Base-by-base conservation (phyloP, 2,113 vertebrate genomes). In the Phocoena sinus region DNA sequence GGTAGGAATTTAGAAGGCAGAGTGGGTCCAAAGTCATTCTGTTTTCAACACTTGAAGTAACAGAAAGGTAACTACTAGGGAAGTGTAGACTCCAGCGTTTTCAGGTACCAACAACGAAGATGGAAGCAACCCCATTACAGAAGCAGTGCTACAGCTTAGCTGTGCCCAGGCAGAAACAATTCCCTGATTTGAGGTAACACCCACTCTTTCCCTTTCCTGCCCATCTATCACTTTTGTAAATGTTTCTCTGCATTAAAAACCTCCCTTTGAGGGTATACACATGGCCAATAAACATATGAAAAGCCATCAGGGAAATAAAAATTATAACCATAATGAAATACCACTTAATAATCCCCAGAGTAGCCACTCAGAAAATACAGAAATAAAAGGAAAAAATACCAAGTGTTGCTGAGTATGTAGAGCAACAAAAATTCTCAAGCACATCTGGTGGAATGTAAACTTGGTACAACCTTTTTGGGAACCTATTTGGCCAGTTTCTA, bases 111-210 rank as follows among this genome's bases (percentile, higher is more conserved):
- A 8, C 26, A 71, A 25, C 4, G 41, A 1, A 5, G 47, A 2
- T 9, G n/a, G 41, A 85, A 36, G 47, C 14, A 50, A 41, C 5
- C 13, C n/a, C 14, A 21, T 8, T 25, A 17, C 15, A n/a, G 18
- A 87, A 91, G 28, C 13, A 63, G 13, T 4, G 5, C 21, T 44
- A 11, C 31, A 38, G 31, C 12, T 36, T 25, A 86, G 12, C 12
- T 60, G 10, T 3, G 21, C 18, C 21, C 6, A 31, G 53, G 17
- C 25, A 70, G 3, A 2, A 4, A 5, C 10, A 36, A 21, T 6
- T 12, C 28, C 62, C 15, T 3, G 3, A 26, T 62, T 41, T 8
- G 23, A 13, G 0, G 0, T 36, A 47, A 91, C 0, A 67, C 3
- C 1, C 26, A 71, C 5, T 36, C 77, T 73, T 67, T 15, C 41